Base-by-base conservation (phyloP, 1,140 invertebrate species). In the Heterodera schachtii region DNA sequence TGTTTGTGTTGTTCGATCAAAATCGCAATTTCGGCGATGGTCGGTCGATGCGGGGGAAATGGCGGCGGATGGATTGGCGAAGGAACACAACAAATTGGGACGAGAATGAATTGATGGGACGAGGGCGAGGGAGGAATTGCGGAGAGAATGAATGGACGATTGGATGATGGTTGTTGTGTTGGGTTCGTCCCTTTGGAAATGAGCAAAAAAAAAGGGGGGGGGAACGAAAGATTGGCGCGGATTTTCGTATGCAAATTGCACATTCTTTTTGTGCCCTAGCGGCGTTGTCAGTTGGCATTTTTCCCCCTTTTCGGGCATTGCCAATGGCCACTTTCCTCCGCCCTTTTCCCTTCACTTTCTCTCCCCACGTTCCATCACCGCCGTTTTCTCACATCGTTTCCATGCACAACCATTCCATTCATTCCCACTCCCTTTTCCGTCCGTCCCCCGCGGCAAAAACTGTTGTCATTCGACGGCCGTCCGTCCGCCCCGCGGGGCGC, bases 1-100 rank as follows among this genome's bases (percentile, higher is more conserved):
- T 46, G 31, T 71, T 71, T 71, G 31, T 71, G 44, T 71, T 71
- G 69, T 64, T 64, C 57, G 57, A 64, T 13, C 57, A 71, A 71
- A 43, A 41, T 71, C 69, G 69, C 69, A 71, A 46, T 43, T 46
- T 13, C n/a, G 11, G 19, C 7, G 21, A 60, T 60, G 8, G 57
- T 4, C 57, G 57, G 19, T 19, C 11, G 57, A 60, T 60, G 57
- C 1, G 57, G 57, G 5, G 57, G 16, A 19, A 16, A 16, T 11
- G 57, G 57, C 1, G 57, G 6, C 13, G 57, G 57, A 16, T 60
- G 57, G 57, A 16, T 60, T 60, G 57, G 57, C 19, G 11, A 52
- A 52, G 49, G 49, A 52, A 52, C 6, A 8, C 67, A n/a, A 69
- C 6, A 69, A 69, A 16, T 69, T 69, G 41, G 7, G 16, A n/a